phyloP scores from a whole-genome alignment of 2,888 invertebrate genomes.

The Lissonota sp. region DNA sequence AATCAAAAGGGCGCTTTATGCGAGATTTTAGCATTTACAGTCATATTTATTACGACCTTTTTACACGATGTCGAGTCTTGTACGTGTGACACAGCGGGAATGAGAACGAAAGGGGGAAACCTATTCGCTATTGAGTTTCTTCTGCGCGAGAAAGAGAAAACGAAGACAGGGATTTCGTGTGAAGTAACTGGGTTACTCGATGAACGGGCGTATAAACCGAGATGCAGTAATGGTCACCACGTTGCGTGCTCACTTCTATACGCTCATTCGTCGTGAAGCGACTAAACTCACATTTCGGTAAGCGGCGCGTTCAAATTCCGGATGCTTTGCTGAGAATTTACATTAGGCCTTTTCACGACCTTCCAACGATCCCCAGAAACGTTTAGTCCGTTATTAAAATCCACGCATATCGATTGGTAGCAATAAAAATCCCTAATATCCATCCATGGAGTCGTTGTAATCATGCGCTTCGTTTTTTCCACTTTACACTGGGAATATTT shows the following conservation, averaged over 20 bases:
- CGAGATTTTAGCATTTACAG: neutral
- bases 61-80: neutral
- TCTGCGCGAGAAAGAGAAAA: slow-evolving; percentile 21
- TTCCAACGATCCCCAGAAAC: slow-evolving; percentile 27
- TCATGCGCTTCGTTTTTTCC: too few species aligned
- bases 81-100: slow-evolving; percentile 18
- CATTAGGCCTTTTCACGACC: slow-evolving; percentile 44
- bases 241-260: slow-evolving; percentile 18
- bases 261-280: slow-evolving; percentile 13
- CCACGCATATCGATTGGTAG: too few species aligned
- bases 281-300: slow-evolving; percentile 17
- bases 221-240: slow-evolving; percentile 30
- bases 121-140: slow-evolving; percentile 50
- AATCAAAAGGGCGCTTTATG: slow-evolving; percentile 9
- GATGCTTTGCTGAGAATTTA: slow-evolving; percentile 15
- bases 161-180: slow-evolving; percentile 11
- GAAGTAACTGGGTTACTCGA: slow-evolving; percentile 73
- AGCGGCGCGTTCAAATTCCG: slow-evolving; percentile 23
- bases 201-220: slow-evolving; percentile 15
- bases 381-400: neutral
- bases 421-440: too few species aligned
- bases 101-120: slow-evolving; percentile 29
- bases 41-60: neutral
- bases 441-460: too few species aligned
- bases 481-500: slow-evolving; percentile 5